These are phyloP conservation scores for Cylas formicarius DNA, from an alignment of 1,140 invertebrate species.

Conservation along the genomic window DNA sequence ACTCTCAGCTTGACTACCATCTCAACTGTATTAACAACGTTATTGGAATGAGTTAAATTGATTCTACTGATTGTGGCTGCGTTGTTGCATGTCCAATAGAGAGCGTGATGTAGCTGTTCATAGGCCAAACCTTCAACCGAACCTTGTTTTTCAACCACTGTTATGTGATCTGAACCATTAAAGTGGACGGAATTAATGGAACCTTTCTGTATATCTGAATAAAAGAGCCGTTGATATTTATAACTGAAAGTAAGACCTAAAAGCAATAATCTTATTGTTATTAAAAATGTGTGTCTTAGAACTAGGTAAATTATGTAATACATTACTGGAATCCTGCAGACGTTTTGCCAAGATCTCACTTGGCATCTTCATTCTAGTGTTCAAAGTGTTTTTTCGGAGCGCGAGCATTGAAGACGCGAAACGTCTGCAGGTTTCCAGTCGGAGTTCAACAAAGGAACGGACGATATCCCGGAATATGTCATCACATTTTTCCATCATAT, in stretches of 20 bases:
- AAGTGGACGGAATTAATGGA: conserved; percentile 78
- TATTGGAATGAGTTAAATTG: conserved; percentile 42
- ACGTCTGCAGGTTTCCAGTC: too few species aligned
- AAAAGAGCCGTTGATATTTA: conserved; percentile 61
- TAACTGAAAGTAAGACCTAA: conserved; percentile 74
- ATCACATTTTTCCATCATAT: too few species aligned
- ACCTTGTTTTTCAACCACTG: conserved; percentile 65
- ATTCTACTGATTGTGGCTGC: conserved; percentile 66
- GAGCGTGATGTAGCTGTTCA: conserved; percentile 51
- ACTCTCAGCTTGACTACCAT: conserved; percentile 58
- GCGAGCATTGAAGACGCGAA: too few species aligned
- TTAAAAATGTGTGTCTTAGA: too few species aligned
- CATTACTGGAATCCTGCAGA: too few species aligned
- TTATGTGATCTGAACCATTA: conserved; percentile 64
- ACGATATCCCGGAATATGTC: too few species aligned
- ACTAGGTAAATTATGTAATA: too few species aligned
- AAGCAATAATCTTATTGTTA: too few species aligned
- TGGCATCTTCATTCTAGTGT: too few species aligned
- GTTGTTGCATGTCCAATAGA: conserved; percentile 84
- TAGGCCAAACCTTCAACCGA: conserved; percentile 79
- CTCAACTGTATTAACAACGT: conserved; percentile 45
- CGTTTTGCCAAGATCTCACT: too few species aligned
- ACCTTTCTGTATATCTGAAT: conserved; percentile 79
- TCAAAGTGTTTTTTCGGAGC: too few species aligned
- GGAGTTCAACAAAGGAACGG: too few species aligned